Conservation (phyloP, 2,888 invertebrate species). For the Rambutsinella grinnellia region DNA sequence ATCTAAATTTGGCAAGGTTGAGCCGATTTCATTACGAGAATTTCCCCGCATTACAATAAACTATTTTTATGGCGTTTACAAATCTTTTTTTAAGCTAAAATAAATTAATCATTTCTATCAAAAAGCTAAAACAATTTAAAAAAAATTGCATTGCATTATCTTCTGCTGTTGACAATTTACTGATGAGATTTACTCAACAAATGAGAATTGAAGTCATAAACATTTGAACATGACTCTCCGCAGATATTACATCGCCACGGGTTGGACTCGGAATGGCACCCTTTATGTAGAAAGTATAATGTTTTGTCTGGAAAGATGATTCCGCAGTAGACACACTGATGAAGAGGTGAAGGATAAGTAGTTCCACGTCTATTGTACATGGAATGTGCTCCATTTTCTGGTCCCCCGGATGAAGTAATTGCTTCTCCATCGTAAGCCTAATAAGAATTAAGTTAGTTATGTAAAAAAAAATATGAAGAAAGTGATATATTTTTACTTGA, state of each 20-base stretch:
- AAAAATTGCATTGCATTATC: too few relatives aligned
- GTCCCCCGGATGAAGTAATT: slow-evolving; percentile 65
- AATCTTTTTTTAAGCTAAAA: too few relatives aligned
- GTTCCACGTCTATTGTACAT: slow-evolving; percentile 60
- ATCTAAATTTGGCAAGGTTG: too few relatives aligned
- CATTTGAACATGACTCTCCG: slow-evolving; percentile 93
- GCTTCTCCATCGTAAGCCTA: slow-evolving; percentile 69
- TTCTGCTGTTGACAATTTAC: too few relatives aligned
- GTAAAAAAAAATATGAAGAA: not conserved
- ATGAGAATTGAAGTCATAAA: slow-evolving; percentile 97
- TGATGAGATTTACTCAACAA: slow-evolving; percentile 94
- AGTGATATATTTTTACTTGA: slow-evolving; percentile 37
- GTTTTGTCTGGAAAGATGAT: slow-evolving; percentile 97
- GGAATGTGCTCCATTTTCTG: slow-evolving; percentile 60
- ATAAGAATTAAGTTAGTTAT: not conserved
- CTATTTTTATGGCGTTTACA: too few relatives aligned
- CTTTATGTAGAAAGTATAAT: slow-evolving; percentile 96
- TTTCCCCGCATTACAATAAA: too few relatives aligned
- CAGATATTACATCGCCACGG: slow-evolving; percentile 99
- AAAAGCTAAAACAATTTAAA: too few relatives aligned
- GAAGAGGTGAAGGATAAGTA: slow-evolving; percentile 52
- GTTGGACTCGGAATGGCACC: slow-evolving; percentile 96
- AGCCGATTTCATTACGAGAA: too few relatives aligned
- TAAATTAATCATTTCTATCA: too few relatives aligned
- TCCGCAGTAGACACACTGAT: slow-evolving; percentile 89